A percentile compares a stretch with the other conserved stretches of the same genome.
Conservation (phyloP, 2,888 invertebrate genomes). For the Tribolium freemani region DNA sequence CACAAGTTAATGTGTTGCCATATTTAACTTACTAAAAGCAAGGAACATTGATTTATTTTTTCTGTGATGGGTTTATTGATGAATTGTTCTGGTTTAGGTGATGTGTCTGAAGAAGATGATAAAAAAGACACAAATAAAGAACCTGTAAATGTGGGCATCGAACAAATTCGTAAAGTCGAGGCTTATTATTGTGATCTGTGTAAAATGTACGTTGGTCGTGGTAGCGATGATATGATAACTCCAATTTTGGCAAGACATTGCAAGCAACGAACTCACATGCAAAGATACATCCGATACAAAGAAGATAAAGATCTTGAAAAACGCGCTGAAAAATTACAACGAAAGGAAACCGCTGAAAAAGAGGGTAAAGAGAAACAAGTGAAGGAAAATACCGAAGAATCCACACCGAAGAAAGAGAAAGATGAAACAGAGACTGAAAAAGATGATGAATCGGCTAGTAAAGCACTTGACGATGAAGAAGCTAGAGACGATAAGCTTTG, state of each 20-base stretch:
- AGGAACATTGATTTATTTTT: conserved; percentile 45
- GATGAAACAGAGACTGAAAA: conserved; percentile 46
- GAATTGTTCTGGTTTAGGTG: conserved; percentile 23
- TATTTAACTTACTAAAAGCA: conserved; percentile 47
- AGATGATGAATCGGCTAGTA: conserved; percentile 54
- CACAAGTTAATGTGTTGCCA: conserved; percentile 25
- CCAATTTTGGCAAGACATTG: conserved; percentile 73
- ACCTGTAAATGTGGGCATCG: conserved; percentile 81
- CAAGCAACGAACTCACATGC: conserved; percentile 81
- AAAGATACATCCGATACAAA: conserved; percentile 82
- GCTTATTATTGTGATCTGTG: conserved; percentile 87
- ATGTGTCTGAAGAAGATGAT: conserved; percentile 61
- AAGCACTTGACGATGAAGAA: conserved; percentile 65
- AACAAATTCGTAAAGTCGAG: conserved; percentile 83
- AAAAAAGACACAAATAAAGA: conserved; percentile 69
- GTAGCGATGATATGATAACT: conserved; percentile 64
- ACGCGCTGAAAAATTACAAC: conserved; percentile 79
- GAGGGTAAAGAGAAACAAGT: conserved; percentile 68
- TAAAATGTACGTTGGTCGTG: conserved; percentile 79
- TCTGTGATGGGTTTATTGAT: neutral
- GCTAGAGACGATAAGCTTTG: conserved; percentile 79
- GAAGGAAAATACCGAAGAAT: conserved; percentile 58
- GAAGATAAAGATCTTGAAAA: conserved; percentile 82
- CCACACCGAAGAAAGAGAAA: conserved; percentile 26
- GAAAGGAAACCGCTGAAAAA: conserved; percentile 71